Conservation (phyloP, 2,797 vertebrate species). For the Galaxias olidus region DNA sequence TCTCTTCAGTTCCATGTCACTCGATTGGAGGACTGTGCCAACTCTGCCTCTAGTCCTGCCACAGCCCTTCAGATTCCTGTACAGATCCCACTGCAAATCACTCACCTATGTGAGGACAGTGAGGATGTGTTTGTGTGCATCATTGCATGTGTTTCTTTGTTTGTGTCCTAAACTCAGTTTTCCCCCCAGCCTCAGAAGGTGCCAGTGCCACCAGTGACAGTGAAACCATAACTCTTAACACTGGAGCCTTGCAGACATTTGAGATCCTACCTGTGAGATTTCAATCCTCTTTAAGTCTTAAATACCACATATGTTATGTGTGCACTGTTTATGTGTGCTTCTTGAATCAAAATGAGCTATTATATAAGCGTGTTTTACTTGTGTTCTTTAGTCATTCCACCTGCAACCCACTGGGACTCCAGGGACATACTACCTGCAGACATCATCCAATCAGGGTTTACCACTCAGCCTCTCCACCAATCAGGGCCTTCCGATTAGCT, state of each 20-base stretch:
- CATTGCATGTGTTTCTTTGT: background rate
- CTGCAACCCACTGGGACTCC: conserved; percentile 95
- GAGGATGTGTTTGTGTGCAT: conserved; percentile 4
- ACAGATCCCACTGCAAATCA: conserved; percentile 98
- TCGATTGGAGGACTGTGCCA: conserved; percentile 83
- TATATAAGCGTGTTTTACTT: background rate
- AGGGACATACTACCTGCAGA: conserved; percentile 94
- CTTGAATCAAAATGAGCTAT: no score
- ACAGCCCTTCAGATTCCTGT: conserved; percentile 93
- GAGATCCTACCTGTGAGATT: conserved; percentile 94
- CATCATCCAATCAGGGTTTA: conserved; percentile 88
- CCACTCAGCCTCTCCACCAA: conserved; percentile 86
- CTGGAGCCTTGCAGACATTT: conserved; percentile 93
- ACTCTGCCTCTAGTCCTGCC: conserved; percentile 76
- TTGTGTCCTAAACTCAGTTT: background rate
- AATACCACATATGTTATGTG: no score
- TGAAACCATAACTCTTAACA: conserved; percentile 92
- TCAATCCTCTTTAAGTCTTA: background rate
- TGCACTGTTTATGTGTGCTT: no score
- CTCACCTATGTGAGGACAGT: conserved; percentile 88
- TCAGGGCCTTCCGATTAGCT: conserved; percentile 83
- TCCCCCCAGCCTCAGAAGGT: conserved; percentile 71
- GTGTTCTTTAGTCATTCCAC: conserved; percentile 87
- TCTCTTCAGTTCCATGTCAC: conserved; percentile 88
- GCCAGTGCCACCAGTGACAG: conserved; percentile 79